Evolutionary conservation across 2,113 vertebrate species (phyloP).

Genomic region (Athene cunicularia): DNA sequence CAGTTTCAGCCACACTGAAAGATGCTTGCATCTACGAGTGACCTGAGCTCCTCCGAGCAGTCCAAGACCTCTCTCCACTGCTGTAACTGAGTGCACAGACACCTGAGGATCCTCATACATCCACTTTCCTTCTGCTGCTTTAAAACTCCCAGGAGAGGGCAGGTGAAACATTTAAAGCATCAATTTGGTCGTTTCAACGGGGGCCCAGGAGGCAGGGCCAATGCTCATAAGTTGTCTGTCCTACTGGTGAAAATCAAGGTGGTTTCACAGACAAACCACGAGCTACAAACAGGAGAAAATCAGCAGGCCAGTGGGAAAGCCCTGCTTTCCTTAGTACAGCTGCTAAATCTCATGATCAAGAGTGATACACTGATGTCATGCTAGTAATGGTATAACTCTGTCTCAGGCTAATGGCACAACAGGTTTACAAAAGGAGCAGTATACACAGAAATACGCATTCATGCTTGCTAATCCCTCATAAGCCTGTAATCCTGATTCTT

Average conservation of each 20-base stretch:
- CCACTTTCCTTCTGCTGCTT: background rate
- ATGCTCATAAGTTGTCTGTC: background rate
- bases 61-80: background rate
- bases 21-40: background rate
- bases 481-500: slow-evolving; percentile 60
- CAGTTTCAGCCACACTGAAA: background rate
- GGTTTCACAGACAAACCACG: background rate
- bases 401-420: slow-evolving; percentile 33
- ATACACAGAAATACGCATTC: background rate
- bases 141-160: background rate
- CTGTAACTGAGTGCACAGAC: background rate
- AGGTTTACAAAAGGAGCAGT: slow-evolving; percentile 48
- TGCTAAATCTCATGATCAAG: background rate
- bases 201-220: background rate
- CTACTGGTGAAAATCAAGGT: background rate
- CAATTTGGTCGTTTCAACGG: background rate
- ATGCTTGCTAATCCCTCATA: slow-evolving; percentile 48
- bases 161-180: background rate
- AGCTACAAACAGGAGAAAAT: background rate
- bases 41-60: background rate
- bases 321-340: background rate
- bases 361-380: slow-evolving; percentile 24
- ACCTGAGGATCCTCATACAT: background rate
- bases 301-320: background rate
- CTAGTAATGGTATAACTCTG: background rate